Percentiles rank a stretch among this genome's conserved stretches.
phyloP scores from a whole-genome alignment of 2,797 vertebrate species.

The Agapornis canus region DNA sequence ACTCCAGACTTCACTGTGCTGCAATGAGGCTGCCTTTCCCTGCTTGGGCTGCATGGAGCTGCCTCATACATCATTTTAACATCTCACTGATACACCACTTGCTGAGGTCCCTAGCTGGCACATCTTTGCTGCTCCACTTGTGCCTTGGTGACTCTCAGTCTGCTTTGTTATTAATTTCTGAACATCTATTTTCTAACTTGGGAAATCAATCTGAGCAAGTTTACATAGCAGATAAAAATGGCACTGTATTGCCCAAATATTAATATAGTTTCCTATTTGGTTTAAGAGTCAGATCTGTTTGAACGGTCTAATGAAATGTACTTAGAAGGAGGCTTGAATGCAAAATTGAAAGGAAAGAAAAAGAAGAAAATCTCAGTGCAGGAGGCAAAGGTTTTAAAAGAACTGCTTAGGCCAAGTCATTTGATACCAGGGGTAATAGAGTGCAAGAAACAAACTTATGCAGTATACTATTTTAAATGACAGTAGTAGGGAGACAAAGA shows the following conservation, averaged over 20 bases:
- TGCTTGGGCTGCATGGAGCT: background rate
- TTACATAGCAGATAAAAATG: background rate
- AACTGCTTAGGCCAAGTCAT: background rate
- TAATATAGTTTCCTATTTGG: background rate
- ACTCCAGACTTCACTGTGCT: background rate
- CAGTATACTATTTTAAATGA: background rate
- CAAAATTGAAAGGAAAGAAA: background rate
- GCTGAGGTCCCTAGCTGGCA: background rate
- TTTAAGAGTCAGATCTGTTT: background rate
- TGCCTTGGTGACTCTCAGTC: background rate
- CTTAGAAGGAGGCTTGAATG: background rate
- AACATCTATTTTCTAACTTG: background rate
- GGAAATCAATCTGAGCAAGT: background rate
- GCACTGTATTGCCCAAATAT: background rate
- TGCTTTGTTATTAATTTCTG: background rate
- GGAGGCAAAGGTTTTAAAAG: background rate
- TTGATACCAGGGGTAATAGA: background rate
- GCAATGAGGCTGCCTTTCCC: background rate
- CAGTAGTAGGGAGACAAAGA: background rate
- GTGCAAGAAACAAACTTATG: background rate
- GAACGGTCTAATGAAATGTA: background rate
- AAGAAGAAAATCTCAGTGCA: background rate
- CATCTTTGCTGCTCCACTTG: background rate
- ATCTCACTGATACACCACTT: accelerated
- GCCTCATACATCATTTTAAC: accelerated